phyloP scores from a whole-genome alignment of 2,797 vertebrate genomes.

The Acestrorhynchus altus region DNA sequence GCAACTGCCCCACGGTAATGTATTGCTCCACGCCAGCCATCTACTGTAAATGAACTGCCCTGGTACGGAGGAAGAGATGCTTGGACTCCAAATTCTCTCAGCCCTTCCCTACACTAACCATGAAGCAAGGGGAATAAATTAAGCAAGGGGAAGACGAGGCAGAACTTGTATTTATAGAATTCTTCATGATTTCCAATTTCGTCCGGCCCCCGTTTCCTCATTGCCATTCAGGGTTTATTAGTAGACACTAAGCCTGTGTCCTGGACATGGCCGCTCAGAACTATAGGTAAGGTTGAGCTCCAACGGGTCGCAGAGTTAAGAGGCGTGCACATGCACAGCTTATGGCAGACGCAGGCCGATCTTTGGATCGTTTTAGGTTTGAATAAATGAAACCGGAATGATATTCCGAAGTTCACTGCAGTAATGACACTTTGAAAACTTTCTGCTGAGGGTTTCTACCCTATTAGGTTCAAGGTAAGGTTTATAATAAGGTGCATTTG shows the following conservation, averaged over 20 bases:
- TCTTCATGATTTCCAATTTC: slow-evolving; percentile 61
- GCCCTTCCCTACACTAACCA: slow-evolving; percentile 31
- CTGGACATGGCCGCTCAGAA: slow-evolving; percentile 48
- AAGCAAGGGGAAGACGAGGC: slow-evolving; percentile 75
- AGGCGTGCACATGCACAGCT: slow-evolving; percentile 13
- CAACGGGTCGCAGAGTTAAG: slow-evolving; percentile 47
- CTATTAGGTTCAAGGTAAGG: slow-evolving; percentile 22
- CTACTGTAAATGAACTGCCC: slow-evolving; percentile 76
- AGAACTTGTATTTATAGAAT: slow-evolving; percentile 71
- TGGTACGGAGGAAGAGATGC: slow-evolving; percentile 75
- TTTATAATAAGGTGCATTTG: slow-evolving; percentile 20
- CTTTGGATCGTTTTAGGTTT: slow-evolving; percentile 15
- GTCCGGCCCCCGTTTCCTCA: slow-evolving; percentile 66
- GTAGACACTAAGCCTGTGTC: slow-evolving; percentile 59
- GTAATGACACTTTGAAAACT: slow-evolving; percentile 18
- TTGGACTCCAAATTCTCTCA: slow-evolving; percentile 68
- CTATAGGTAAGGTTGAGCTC: slow-evolving; percentile 45
- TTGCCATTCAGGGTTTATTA: slow-evolving; percentile 70
- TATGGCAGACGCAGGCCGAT: slow-evolving; percentile 32
- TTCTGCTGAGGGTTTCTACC: neutral
- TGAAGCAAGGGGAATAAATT: slow-evolving; percentile 75
- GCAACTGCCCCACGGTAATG: slow-evolving; percentile 70
- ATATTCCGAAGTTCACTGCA: slow-evolving; percentile 8
- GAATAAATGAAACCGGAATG: slow-evolving; percentile 7
- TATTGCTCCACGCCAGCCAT: slow-evolving; percentile 70